These are phyloP conservation scores for Micropoecilia bifurca DNA, from an alignment of 2,797 vertebrate genomes.

Conservation along the genomic window DNA sequence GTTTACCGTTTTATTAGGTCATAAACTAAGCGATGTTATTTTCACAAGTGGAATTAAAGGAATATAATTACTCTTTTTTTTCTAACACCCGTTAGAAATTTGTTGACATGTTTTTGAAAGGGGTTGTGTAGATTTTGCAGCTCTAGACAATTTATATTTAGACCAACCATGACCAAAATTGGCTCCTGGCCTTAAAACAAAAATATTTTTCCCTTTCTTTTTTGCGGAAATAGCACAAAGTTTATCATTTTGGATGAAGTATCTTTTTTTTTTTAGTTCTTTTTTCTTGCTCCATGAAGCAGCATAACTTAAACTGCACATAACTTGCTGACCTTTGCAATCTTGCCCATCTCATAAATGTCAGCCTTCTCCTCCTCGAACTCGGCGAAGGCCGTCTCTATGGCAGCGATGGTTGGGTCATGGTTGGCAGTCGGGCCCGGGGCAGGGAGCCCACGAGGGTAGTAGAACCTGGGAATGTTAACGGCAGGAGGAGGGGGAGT, in stretches of 20 bases:
- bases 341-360: conserved; percentile 95
- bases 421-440: conserved; percentile 79
- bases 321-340: conserved; percentile 87
- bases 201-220: background rate
- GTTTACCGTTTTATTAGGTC: background rate
- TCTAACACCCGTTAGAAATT: background rate
- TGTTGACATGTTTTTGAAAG: background rate
- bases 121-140: background rate
- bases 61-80: background rate
- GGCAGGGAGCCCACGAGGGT: conserved; percentile 93
- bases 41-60: background rate
- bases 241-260: background rate
- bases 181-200: background rate
- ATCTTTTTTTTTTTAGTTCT: background rate
- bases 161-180: background rate
- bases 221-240: background rate
- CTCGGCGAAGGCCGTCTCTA: conserved; percentile 88
- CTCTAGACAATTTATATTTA: background rate
- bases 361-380: conserved; percentile 95
- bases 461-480: conserved; percentile 99
- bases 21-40: background rate
- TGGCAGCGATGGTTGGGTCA: conserved; percentile 87
- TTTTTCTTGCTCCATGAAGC: conserved; percentile 1
- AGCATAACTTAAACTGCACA: background rate
- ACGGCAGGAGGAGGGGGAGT: conserved; percentile 84